Percentiles rank a stretch among this genome's conserved stretches.
Conservation (phyloP, 2,113 vertebrate species). For the Gambusia affinis region DNA sequence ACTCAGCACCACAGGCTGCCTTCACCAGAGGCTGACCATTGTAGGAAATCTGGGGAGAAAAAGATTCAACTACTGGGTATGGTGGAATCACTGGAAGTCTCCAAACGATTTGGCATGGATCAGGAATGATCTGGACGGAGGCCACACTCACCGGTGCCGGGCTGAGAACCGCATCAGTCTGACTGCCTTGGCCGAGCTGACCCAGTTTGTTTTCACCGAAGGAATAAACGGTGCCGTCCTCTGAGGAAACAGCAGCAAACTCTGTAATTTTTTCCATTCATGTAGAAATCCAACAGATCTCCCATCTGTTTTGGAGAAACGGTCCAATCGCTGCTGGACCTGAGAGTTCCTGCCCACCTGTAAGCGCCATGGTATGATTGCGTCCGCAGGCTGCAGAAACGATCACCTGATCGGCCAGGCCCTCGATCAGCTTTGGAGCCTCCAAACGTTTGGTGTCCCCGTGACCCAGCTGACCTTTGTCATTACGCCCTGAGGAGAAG, state of each 20-base stretch:
- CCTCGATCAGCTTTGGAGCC: conserved; percentile 89
- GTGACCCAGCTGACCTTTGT: conserved; percentile 95
- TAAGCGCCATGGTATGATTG: conserved; percentile 93
- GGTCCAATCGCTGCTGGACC: neutral
- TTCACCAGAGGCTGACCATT: conserved; percentile 97
- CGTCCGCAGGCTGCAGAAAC: conserved; percentile 91
- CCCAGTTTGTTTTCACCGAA: conserved; percentile 98
- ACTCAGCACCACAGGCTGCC: conserved; percentile 93
- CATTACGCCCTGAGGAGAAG: conserved; percentile 87
- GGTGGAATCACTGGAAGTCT: neutral
- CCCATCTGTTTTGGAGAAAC: neutral
- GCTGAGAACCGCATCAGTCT: conserved; percentile 92
- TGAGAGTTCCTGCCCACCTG: conserved; percentile 76
- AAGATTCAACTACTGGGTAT: neutral
- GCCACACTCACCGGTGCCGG: conserved; percentile 84
- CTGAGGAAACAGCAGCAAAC: conserved; percentile 66
- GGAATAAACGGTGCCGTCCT: conserved; percentile 87
- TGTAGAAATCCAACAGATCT: too few species aligned
- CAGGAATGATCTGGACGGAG: neutral
- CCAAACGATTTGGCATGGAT: too few species aligned
- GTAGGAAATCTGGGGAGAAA: conserved; percentile 87
- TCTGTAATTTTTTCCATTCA: too few species aligned
- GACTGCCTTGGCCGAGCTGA: conserved; percentile 93
- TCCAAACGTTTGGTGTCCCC: conserved; percentile 95
- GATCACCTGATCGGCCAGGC: conserved; percentile 83